Base-by-base conservation (phyloP, 2,888 invertebrate genomes). In the Atethmia centrago region DNA sequence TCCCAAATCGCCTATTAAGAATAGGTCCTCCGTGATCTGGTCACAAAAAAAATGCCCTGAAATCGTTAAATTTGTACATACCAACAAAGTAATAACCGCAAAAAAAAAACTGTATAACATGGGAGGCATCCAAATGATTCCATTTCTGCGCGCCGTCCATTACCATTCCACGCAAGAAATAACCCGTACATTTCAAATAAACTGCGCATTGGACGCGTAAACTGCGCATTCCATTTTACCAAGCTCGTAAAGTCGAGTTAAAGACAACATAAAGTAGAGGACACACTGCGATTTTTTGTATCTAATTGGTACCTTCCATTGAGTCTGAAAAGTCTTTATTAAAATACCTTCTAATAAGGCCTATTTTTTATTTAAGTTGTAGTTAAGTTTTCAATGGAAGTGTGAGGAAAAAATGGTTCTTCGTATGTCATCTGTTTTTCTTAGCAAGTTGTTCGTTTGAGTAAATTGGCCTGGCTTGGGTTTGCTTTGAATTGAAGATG, bases 191-290 rank as follows among this genome's bases (percentile, higher is more conserved):
- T 85, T 77, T 47, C 76, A 75, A 84, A 87, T 89, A 87, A 89
- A 89, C 78, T 81, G 75, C 85, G 88, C 87, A 84, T 83, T 88
- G 88, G 85, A 87, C 68, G 68, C 88, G 86, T 89, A 91, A 90
- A 89, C 85, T 88, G 85, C 73, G 80, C 87, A 89, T 91, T 88
- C 86, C 87, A 86, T 42, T 67, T 84, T 87, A 85, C 86, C 82
- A 69, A 83, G 80, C 78, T 85, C 88, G 83, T 91, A 91, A 90
- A 90, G 36, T 77, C 56, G 53, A 56, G 68, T 84, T 77, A 77
- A 77, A 74, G 66, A 51, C 49, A 36, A 74, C 80, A 86, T 84
- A 84, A 84, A 84, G 73, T 75, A 76, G 55, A n/a, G 58, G 55
- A 74, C 71, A 66, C 69, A 71, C 71, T 63, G 58, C 2, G 69